A percentile compares a stretch with the other conserved stretches of the same genome.
phyloP scores from a whole-genome alignment of 2,888 invertebrate genomes.

The Sesia bembeciformis region DNA sequence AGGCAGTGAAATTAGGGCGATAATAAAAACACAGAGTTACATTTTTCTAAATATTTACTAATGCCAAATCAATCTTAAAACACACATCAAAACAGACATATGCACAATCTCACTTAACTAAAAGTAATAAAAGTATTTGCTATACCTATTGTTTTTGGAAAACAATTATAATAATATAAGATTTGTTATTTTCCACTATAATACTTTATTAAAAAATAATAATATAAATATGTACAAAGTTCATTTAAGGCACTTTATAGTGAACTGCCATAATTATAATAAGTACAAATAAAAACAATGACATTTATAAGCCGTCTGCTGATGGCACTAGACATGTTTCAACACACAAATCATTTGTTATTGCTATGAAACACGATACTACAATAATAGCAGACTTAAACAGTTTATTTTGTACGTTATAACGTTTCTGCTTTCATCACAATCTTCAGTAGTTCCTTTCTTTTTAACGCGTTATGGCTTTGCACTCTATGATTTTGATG shows the following conservation, averaged over 20 bases:
- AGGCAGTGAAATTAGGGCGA: not conserved
- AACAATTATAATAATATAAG: conserved; percentile 50
- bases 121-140: conserved; percentile 48
- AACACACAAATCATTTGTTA: conserved; percentile 37
- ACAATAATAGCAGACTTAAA: conserved; percentile 50
- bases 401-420: conserved; percentile 49
- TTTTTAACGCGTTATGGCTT: conserved; percentile 26
- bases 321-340: conserved; percentile 68
- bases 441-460: not conserved
- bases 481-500: conserved; percentile 18
- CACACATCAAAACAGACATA: conserved; percentile 74
- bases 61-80: conserved; percentile 70
- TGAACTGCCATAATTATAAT: conserved; percentile 52
- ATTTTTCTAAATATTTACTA: conserved; percentile 69
- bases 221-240: conserved; percentile 64
- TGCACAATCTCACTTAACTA: conserved; percentile 71
- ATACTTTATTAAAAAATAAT: conserved; percentile 52
- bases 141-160: conserved; percentile 61
- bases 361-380: conserved; percentile 53
- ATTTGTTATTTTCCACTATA: conserved; percentile 52
- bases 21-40: conserved; percentile 14
- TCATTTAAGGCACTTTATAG: conserved; percentile 62
- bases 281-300: conserved; percentile 66
- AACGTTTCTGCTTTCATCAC: conserved; percentile 43
- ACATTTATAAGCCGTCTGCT: conserved; percentile 49